Evolutionary conservation across 2,888 invertebrate genomes (phyloP), one percentile per base, ranked within the genome.

Genomic region (Agrilus biguttatus): DNA sequence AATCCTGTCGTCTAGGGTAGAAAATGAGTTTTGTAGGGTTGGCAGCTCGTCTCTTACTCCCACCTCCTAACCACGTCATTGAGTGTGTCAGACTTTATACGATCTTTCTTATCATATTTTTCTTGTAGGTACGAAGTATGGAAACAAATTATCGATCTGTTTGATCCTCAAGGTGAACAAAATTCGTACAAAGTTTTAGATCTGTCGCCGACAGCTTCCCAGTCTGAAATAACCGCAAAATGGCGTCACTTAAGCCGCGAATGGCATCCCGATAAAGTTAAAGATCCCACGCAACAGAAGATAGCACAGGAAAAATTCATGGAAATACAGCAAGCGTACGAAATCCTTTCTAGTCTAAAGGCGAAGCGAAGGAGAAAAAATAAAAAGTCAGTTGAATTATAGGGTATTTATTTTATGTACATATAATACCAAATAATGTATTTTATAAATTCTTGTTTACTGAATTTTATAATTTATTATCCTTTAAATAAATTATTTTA

Each of bases 281-380:
- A 86, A 58, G 84, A 88, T 48, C 70, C 71, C 0, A 74, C 73
- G 3, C 66, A 72, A 1, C 73, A 75, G 44, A 77, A 85, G 36
- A 72, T 67, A 2, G 91, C 90, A 0, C 87, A 92, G 58, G 83
- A 87, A 51, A 79, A 75, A 41, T 95, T 95, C 62, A 87, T 93
- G 74, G 89, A 92, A 56, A 87, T 93, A 47, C 91, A 92, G 56
- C 83, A 88, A 59, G 91, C 95, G 0, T 95, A 92, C 61, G 91
- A 88, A 59, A 81, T 86, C 36, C 69, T 93, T 1, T 89, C 88
- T 8, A 86, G 80, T 53, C 84, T 84, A 51, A 88, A 89, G 58
- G 77, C 78, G 41, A 80, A 82, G 49, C 71, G 90, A 40, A 75
- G 77, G 49, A 70, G 79, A 41, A 76, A 77, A 49, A 90, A 89